These are phyloP conservation scores for Argentina silus DNA, from an alignment of 2,797 vertebrate genomes.

Conservation along the genomic window DNA sequence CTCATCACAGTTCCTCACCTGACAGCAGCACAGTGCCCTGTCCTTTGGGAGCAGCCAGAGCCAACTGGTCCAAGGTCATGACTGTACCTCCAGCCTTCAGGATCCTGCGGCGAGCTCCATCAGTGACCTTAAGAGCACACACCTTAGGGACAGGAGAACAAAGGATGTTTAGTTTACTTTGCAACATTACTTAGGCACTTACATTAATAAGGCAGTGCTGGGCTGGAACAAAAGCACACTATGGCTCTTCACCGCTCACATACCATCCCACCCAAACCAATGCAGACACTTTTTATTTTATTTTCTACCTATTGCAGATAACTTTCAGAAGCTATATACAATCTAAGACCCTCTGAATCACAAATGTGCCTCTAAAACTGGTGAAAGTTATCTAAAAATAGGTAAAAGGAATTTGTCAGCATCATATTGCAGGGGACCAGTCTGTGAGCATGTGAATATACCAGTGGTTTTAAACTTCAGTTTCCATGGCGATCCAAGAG, in stretches of 20 bases:
- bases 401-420: too few relatives aligned
- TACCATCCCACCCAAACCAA: too few relatives aligned
- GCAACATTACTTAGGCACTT: not conserved
- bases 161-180: not conserved
- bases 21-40: constrained; percentile 90
- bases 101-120: constrained; percentile 85
- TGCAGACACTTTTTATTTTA: too few relatives aligned
- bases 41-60: constrained; percentile 88
- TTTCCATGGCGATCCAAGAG: too few relatives aligned
- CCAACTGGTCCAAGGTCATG: constrained; percentile 93
- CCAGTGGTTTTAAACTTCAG: too few relatives aligned
- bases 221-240: not conserved
- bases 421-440: too few relatives aligned
- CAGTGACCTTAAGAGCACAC: constrained; percentile 85
- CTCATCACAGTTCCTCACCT: constrained; percentile 68
- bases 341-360: not conserved
- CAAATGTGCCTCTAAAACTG: not conserved
- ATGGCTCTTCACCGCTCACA: not conserved
- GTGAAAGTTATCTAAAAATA: too few relatives aligned
- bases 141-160: constrained; percentile 67
- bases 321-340: too few relatives aligned
- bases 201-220: too few relatives aligned
- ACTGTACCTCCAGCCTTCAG: constrained; percentile 89
- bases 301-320: not conserved
- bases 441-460: too few relatives aligned